Base-by-base conservation (phyloP, 2,888 invertebrate species). In the Thelaira solivaga region DNA sequence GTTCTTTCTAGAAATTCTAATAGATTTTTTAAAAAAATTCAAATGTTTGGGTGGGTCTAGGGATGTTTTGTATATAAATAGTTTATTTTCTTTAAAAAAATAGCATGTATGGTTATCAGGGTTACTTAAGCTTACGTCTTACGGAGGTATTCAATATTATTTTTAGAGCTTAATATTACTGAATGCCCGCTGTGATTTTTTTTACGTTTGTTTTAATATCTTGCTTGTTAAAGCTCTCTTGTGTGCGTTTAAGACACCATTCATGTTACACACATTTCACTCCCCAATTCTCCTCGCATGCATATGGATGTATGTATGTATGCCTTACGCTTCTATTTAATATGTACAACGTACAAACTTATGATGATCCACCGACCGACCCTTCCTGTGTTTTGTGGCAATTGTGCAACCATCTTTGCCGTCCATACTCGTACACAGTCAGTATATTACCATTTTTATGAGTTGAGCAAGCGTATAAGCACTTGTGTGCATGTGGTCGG, bases 361-460 rank as follows among this genome's bases (percentile, higher is more conserved):
- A 1, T 41, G 49, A 78, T 69, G 49, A 78, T 69, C 69, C 51
- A 47, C 62, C 62, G 53, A 45, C 24, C 61, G 71, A 69, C 57
- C 72, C 76, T 76, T 76, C 59, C 73, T 78, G 45, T 64, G 68
- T 74, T 59, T 13, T 10, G 16, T 13, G 24, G 18, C 53, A 55
- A 45, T 41, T 20, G 36, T 53, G n/a, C 59, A 73, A 26, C 41
- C 59, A 61, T 22, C 36, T 47, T 53, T 45, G 20, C 39, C 53
- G 59, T 67, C 29, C 65, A 73, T 73, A 1, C 31, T n/a, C n/a
- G n/a, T n/a, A n/a, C n/a, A n/a, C n/a, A n/a, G n/a, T 65, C 18
- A 36, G 49, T 51, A 65, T 41, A 73, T 73, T 68, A 68, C 26
- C 29, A 73, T 69, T 78, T 73, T 78, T 78, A 77, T 65, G 69